These are phyloP conservation scores for Centroberyx gerrardi DNA, from an alignment of 2,797 vertebrate genomes.

Conservation along the genomic window DNA sequence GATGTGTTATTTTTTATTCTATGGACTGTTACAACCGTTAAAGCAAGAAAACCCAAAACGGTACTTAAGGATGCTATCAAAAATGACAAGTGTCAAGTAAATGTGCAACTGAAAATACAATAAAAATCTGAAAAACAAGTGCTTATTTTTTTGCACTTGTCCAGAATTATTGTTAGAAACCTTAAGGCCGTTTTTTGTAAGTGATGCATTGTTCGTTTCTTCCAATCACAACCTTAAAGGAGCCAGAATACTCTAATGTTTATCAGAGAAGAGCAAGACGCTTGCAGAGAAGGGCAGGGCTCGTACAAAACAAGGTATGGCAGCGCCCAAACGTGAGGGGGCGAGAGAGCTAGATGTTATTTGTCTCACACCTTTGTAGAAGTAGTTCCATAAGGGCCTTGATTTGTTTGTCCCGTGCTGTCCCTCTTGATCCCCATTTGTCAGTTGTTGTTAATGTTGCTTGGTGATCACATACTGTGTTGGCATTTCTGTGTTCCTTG, in stretches of 20 bases:
- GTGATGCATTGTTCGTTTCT: constrained; percentile 85
- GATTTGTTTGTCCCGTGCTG: constrained; percentile 60
- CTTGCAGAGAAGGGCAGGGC: constrained; percentile 91
- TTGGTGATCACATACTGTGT: constrained; percentile 74
- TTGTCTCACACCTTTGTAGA: constrained; percentile 75
- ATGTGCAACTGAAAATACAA: not conserved
- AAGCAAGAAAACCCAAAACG: constrained; percentile 3
- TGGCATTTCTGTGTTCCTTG: constrained; percentile 77
- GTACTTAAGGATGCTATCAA: constrained; percentile 8
- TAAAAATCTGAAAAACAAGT: not conserved
- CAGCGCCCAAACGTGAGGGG: constrained; percentile 58
- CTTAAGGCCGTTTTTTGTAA: constrained; percentile 63
- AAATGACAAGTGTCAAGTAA: not conserved
- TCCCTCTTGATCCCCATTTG: constrained; percentile 68
- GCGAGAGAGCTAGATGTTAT: constrained; percentile 71
- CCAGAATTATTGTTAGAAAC: constrained; percentile 43
- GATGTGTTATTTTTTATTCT: constrained; percentile 33
- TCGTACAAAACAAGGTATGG: constrained; percentile 89
- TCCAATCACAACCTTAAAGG: constrained; percentile 86
- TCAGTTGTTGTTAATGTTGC: constrained; percentile 65
- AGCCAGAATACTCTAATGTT: constrained; percentile 92
- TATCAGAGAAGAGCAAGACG: constrained; percentile 89
- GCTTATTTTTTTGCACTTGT: constrained; percentile 26
- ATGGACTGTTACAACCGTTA: constrained; percentile 18
- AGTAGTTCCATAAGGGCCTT: constrained; percentile 86